Evolutionary conservation across 2,888 invertebrate species (phyloP).

Genomic region (Crematogaster levior): DNA sequence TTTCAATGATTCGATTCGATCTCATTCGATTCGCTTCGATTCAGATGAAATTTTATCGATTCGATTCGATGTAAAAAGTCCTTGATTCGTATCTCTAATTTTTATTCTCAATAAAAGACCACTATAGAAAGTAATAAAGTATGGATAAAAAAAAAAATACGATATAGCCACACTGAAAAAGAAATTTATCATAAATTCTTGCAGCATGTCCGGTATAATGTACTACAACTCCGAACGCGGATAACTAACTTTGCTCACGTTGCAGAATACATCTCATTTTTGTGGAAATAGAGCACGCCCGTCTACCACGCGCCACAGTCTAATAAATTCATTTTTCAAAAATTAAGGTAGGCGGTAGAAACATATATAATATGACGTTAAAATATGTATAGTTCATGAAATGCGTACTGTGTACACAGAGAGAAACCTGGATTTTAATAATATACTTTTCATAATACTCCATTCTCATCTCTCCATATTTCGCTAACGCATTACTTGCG

Average conservation of each 20-base stretch:
- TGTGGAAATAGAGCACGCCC: constrained; percentile 37
- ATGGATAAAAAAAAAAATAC: constrained; percentile 9
- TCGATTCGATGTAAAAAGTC: too few species aligned
- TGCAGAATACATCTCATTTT: constrained; percentile 48
- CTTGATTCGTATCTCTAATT: too few species aligned
- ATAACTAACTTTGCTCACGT: constrained; percentile 42
- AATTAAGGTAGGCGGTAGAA: constrained; percentile 40
- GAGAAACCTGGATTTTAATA: background rate
- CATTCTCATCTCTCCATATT: background rate
- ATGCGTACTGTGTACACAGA: background rate
- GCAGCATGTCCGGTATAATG: constrained; percentile 37
- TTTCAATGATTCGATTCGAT: too few species aligned
- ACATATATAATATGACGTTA: constrained; percentile 40
- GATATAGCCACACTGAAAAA: background rate
- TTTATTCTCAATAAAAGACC: background rate
- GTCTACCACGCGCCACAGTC: constrained; percentile 6
- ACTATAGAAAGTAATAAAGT: background rate
- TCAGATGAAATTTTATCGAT: too few species aligned
- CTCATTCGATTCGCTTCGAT: too few species aligned
- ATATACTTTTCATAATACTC: background rate
- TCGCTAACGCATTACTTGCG: background rate
- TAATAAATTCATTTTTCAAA: constrained; percentile 52
- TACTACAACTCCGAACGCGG: constrained; percentile 47
- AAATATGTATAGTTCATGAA: constrained; percentile 19
- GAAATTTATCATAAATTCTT: constrained; percentile 50